Conservation (phyloP, 1,140 invertebrate genomes). For the Monomorium pharaonis region DNA sequence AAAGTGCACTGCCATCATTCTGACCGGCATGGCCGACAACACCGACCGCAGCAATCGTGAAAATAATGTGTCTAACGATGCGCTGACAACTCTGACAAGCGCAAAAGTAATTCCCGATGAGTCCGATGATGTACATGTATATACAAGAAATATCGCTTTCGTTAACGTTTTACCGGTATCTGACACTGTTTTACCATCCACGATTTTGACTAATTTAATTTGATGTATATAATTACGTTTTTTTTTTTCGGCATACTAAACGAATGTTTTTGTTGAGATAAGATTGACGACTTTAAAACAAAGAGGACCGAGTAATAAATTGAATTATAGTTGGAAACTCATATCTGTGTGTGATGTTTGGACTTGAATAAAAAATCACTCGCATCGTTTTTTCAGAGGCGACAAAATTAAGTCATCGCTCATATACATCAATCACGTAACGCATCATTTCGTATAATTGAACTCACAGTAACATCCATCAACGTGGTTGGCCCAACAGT, state of each 20-base stretch:
- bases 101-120: not conserved
- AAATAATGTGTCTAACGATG: slow-evolving; percentile 30
- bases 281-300: not conserved
- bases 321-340: not conserved
- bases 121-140: too few relatives aligned
- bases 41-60: slow-evolving; percentile 12
- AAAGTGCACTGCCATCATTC: slow-evolving; percentile 27
- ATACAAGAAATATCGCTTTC: not conserved
- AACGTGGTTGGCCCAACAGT: slow-evolving; percentile 28
- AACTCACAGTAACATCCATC: not conserved
- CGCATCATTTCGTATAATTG: not conserved
- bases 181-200: not conserved
- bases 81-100: slow-evolving; percentile 20
- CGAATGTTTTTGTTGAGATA: not conserved
- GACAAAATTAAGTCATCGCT: not conserved
- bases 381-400: not conserved
- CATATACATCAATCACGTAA: not conserved
- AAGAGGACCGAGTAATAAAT: not conserved
- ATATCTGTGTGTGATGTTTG: not conserved
- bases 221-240: not conserved
- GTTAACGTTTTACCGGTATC: not conserved
- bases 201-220: slow-evolving; percentile 9
- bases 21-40: slow-evolving; percentile 1
- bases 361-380: not conserved
- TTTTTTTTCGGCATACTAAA: not conserved